Evolutionary conservation across 2,797 vertebrate genomes (phyloP).

Genomic region (Catharus ustulatus): DNA sequence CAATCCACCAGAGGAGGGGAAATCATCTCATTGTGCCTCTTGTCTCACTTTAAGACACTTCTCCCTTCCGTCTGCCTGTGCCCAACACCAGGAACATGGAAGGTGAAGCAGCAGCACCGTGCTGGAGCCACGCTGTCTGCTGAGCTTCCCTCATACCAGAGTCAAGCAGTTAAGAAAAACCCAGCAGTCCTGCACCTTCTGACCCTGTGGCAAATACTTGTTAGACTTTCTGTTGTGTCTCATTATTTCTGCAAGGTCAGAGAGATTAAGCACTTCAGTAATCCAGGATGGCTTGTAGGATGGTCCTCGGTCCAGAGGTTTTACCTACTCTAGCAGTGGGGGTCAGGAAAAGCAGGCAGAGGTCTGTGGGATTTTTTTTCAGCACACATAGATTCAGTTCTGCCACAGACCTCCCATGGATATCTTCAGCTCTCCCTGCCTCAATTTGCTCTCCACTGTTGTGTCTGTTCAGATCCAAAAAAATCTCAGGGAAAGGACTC

Average conservation of each 20-base stretch:
- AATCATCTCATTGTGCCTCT: background rate
- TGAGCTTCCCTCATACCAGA: background rate
- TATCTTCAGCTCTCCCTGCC: background rate
- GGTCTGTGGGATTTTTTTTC: background rate
- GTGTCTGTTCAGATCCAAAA: background rate
- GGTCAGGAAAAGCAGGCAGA: background rate
- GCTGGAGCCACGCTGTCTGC: background rate
- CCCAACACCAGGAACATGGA: background rate
- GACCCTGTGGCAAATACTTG: background rate
- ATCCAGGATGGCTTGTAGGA: background rate
- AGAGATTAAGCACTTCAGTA: background rate
- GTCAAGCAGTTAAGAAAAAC: background rate
- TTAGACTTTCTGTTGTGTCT: background rate
- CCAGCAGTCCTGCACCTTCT: background rate
- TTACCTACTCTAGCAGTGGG: background rate
- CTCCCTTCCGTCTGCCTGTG: background rate
- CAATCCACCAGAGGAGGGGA: background rate
- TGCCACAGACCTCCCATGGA: background rate
- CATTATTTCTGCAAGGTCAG: background rate
- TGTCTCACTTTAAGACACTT: background rate
- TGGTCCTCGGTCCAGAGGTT: background rate
- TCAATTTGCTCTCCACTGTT: background rate
- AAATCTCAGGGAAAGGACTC: background rate
- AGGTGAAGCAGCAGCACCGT: background rate
- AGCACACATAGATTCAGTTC: background rate